These are phyloP conservation scores for Macrotrachela quadricornifera DNA, from an alignment of 1,140 invertebrate genomes.

Conservation along the genomic window DNA sequence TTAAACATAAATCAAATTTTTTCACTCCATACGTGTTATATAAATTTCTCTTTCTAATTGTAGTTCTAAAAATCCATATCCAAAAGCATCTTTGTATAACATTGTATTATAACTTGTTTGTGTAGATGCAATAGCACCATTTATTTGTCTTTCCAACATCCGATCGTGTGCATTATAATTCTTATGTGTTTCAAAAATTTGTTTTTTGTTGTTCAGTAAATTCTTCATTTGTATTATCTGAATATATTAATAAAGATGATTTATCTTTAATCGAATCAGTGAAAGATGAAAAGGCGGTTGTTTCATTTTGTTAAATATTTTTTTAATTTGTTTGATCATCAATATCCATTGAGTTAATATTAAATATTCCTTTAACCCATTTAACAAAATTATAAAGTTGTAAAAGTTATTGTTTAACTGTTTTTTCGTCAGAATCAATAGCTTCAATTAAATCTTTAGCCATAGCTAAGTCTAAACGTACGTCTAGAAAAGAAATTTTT, in stretches of 20 bases:
- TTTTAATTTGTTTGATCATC: too few species aligned
- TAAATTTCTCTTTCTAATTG: constrained; percentile 78
- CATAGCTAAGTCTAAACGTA: constrained; percentile 73
- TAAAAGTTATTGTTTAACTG: constrained; percentile 82
- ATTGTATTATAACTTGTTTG: constrained; percentile 60
- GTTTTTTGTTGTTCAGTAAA: not conserved
- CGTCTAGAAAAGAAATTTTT: too few species aligned
- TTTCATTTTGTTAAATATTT: too few species aligned
- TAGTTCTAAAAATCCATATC: constrained; percentile 74
- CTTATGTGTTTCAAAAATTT: not conserved
- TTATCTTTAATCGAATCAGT: constrained; percentile 80
- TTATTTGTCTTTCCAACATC: constrained; percentile 52
- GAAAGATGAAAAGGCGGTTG: too few species aligned
- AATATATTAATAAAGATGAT: constrained; percentile 28
- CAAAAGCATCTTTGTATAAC: constrained; percentile 81
- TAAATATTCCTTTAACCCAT: too few species aligned
- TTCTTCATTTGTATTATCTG: not conserved
- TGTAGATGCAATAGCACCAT: constrained; percentile 60
- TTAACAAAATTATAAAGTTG: constrained; percentile 76
- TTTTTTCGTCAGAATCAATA: constrained; percentile 84
- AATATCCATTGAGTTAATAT: too few species aligned
- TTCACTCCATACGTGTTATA: constrained; percentile 33
- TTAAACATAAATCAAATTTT: constrained; percentile 46
- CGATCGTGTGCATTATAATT: not conserved
- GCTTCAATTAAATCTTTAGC: constrained; percentile 93